A percentile compares a stretch with the other conserved stretches of the same genome.
Evolutionary conservation across 2,797 vertebrate species (phyloP).

Genomic region (Nyctalus aviator): DNA sequence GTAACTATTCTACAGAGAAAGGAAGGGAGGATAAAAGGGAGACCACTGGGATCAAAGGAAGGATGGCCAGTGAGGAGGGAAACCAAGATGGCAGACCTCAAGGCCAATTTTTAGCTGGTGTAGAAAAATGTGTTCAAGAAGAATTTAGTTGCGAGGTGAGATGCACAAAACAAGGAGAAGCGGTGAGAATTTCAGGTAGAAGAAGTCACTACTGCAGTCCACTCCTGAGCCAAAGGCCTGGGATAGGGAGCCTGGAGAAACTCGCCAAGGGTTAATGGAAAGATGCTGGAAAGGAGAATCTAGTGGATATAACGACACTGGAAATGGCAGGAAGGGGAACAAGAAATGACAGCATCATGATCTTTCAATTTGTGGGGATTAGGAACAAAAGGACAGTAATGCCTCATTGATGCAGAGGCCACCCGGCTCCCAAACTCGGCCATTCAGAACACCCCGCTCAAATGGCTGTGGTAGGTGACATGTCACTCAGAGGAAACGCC

Average conservation of each 20-base stretch:
- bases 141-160: background rate
- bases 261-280: background rate
- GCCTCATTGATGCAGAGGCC: background rate
- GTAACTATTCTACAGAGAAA: background rate
- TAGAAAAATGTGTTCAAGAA: background rate
- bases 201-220: background rate
- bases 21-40: background rate
- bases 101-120: background rate
- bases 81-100: background rate
- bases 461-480: too few relatives aligned
- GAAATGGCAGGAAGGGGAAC: background rate
- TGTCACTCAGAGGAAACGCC: background rate
- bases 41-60: background rate
- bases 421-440: background rate
- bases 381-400: background rate
- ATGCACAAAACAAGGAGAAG: background rate
- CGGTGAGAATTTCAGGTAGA: background rate
- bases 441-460: background rate
- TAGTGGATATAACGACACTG: fast-evolving
- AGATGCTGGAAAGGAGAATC: background rate
- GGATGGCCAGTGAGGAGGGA: background rate
- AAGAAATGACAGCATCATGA: background rate
- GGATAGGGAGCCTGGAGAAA: background rate
- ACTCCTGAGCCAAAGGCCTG: background rate
- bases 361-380: background rate